A percentile compares a stretch with the other conserved stretches of the same genome.
These are phyloP conservation scores for Ptychoptera contaminata DNA, from an alignment of 2,888 invertebrate species.

Conservation along the genomic window DNA sequence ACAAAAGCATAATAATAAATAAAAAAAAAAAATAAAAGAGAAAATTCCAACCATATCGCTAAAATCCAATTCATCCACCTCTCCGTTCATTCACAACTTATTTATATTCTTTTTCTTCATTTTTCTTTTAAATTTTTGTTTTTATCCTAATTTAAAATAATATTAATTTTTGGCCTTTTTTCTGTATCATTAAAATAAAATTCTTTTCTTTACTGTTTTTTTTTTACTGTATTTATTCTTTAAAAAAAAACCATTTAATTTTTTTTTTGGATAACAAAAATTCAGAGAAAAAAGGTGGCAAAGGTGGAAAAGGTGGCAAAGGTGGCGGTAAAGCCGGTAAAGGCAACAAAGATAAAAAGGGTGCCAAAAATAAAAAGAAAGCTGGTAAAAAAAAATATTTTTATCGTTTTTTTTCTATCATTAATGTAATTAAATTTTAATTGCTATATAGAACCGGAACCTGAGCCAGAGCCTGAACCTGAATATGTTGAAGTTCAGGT, in stretches of 20 bases:
- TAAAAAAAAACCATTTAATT: too few relatives aligned
- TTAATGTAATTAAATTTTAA: not conserved
- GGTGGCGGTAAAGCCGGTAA: too few relatives aligned
- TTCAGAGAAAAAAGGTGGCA: not conserved
- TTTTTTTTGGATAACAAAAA: not conserved
- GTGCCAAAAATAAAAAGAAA: conserved; percentile 6
- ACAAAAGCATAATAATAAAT: too few relatives aligned
- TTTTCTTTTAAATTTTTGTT: too few relatives aligned
- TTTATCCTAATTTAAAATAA: too few relatives aligned
- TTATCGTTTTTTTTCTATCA: not conserved
- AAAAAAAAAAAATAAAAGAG: not conserved
- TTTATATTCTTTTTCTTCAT: too few relatives aligned
- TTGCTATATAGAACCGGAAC: not conserved
- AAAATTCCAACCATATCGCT: not conserved
- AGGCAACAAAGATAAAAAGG: not conserved
- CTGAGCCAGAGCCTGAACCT: conserved; percentile 12
- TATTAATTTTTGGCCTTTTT: too few relatives aligned
- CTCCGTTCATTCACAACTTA: too few relatives aligned
- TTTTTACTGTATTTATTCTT: too few relatives aligned
- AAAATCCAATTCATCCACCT: not conserved
- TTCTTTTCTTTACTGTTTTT: too few relatives aligned
- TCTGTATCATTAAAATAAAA: too few relatives aligned
- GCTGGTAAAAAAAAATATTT: conserved; percentile 11
- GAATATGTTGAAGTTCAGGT: conserved; percentile 28
- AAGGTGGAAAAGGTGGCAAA: too few relatives aligned